Evolutionary conservation across 1,140 invertebrate genomes (phyloP).

Genomic region (Proctacanthus coquilletti): DNA sequence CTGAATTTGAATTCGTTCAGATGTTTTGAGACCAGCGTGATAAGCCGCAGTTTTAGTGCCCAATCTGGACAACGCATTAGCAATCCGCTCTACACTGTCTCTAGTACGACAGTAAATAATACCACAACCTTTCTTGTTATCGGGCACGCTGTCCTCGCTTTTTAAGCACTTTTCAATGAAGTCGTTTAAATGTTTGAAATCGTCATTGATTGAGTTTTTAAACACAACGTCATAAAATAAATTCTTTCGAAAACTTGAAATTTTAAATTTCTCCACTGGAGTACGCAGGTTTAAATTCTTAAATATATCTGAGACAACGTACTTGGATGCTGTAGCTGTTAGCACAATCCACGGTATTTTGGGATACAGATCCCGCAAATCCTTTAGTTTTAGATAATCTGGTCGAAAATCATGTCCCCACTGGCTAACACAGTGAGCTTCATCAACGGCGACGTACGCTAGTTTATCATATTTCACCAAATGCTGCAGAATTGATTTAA

Average conservation of each 20-base stretch:
- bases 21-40: conserved; percentile 54
- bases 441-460: conserved; percentile 80
- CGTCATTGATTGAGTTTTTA: conserved; percentile 63
- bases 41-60: conserved; percentile 53
- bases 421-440: conserved; percentile 94
- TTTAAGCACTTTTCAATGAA: conserved; percentile 43
- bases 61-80: conserved; percentile 43
- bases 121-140: conserved; percentile 50
- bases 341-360: conserved; percentile 71
- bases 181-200: conserved; percentile 55
- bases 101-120: conserved; percentile 85
- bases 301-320: conserved; percentile 54
- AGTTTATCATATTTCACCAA: conserved; percentile 49
- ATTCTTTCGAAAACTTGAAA: conserved; percentile 67
- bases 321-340: conserved; percentile 85
- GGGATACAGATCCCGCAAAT: conserved; percentile 50
- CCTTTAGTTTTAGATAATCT: conserved; percentile 79
- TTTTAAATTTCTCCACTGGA: conserved; percentile 41
- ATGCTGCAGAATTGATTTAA: conserved; percentile 46
- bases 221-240: conserved; percentile 73
- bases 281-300: conserved; percentile 45
- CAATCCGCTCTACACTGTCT: conserved; percentile 60
- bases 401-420: conserved; percentile 97
- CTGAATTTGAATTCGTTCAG: conserved; percentile 49
- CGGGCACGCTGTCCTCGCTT: conserved; percentile 11